Conservation (phyloP, 2,797 vertebrate genomes). For the Dallia pectoralis region DNA sequence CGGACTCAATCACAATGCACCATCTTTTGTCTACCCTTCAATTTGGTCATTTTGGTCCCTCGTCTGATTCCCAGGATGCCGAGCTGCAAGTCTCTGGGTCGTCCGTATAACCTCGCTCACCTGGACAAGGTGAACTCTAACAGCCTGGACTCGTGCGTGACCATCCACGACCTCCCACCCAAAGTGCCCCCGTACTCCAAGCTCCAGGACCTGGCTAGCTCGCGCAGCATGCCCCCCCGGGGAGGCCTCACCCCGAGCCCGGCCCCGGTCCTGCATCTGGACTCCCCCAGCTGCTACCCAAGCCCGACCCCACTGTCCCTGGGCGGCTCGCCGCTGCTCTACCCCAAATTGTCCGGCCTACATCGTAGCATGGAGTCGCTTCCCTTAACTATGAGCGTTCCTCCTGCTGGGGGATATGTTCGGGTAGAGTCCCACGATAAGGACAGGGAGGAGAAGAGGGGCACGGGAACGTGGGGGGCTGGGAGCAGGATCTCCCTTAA, state of each 20-base stretch:
- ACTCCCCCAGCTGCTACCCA: conserved; percentile 90
- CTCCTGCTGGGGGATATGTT: conserved; percentile 62
- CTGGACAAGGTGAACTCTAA: conserved; percentile 96
- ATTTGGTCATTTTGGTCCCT: no score
- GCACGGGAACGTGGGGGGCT: conserved; percentile 82
- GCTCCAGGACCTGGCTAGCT: conserved; percentile 79
- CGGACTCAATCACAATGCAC: neutral
- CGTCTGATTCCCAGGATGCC: conserved; percentile 70
- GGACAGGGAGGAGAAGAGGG: conserved; percentile 67
- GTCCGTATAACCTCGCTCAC: conserved; percentile 89
- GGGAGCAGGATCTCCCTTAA: conserved; percentile 81
- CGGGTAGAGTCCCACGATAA: conserved; percentile 30
- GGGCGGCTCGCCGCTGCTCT: conserved; percentile 80
- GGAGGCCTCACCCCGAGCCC: conserved; percentile 95
- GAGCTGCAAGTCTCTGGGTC: conserved; percentile 84
- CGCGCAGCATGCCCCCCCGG: conserved; percentile 48
- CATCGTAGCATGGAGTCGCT: conserved; percentile 98
- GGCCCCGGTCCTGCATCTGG: conserved; percentile 92
- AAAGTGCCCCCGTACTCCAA: conserved; percentile 83
- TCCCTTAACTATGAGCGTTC: conserved; percentile 92
- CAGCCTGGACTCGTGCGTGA: conserved; percentile 89
- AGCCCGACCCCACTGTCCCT: conserved; percentile 78
- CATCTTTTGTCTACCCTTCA: no score
- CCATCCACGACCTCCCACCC: conserved; percentile 78
- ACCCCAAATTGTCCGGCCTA: conserved; percentile 88